Conservation (phyloP, 2,888 invertebrate genomes). For the Leptodirus hochenwartii region DNA sequence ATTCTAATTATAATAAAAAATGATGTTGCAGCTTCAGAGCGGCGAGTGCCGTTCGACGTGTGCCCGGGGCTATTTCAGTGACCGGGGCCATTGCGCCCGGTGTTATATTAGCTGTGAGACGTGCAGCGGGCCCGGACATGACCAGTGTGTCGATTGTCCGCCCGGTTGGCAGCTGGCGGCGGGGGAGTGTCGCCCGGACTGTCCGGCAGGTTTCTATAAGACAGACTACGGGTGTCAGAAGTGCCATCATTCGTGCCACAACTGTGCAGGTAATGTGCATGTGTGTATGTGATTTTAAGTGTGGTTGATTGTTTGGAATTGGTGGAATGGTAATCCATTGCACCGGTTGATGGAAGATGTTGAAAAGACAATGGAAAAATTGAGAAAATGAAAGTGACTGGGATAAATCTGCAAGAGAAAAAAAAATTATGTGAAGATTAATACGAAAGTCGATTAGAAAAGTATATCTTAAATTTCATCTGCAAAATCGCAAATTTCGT, state of each 20-base stretch:
- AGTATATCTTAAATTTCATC: no score
- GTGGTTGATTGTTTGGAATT: no score
- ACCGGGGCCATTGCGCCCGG: slow-evolving; percentile 62
- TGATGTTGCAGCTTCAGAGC: slow-evolving; percentile 44
- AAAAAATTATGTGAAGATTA: no score
- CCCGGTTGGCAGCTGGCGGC: slow-evolving; percentile 64
- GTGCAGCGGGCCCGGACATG: slow-evolving; percentile 66
- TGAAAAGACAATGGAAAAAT: background rate
- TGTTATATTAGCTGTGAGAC: slow-evolving; percentile 74
- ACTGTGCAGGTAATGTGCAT: slow-evolving; percentile 51
- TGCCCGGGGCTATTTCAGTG: slow-evolving; percentile 69
- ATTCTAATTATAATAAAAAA: no score
- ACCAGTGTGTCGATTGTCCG: slow-evolving; percentile 73
- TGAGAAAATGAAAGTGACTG: no score
- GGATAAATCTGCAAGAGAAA: no score
- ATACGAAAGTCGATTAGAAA: no score
- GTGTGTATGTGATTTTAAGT: no score
- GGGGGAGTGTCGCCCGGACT: slow-evolving; percentile 70
- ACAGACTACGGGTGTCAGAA: slow-evolving; percentile 66
- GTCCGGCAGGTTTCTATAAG: slow-evolving; percentile 75
- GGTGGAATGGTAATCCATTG: no score
- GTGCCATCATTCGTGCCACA: slow-evolving; percentile 77
- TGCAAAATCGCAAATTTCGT: no score
- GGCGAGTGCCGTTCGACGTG: slow-evolving; percentile 70
- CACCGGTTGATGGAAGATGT: slow-evolving; percentile 1